Conservation (phyloP, 2,888 invertebrate genomes). For the Bursaphelenchus okinawaensis region DNA sequence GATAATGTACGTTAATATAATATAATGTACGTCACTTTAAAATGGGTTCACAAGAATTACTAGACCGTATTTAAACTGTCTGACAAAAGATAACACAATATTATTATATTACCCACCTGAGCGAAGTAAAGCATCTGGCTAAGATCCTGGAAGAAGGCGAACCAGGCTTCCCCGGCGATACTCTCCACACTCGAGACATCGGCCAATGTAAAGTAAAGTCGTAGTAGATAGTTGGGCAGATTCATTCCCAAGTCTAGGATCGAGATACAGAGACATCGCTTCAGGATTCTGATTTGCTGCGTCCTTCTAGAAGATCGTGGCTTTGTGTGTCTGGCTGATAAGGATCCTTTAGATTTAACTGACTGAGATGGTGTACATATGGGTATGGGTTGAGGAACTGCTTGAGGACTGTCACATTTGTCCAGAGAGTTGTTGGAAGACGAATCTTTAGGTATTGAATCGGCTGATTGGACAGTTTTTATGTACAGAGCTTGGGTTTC, state of each 20-base stretch:
- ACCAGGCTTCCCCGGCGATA: not conserved
- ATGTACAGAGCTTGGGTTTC: not conserved
- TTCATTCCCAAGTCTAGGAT: constrained; percentile 53
- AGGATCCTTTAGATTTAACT: not conserved
- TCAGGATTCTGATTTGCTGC: constrained; percentile 43
- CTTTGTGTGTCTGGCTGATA: not conserved
- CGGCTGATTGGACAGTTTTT: not conserved
- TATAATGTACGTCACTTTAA: too few relatives aligned
- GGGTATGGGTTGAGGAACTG: not conserved
- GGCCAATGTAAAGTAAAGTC: constrained; percentile 41
- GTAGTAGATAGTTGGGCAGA: constrained; percentile 44
- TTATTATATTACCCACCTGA: too few relatives aligned
- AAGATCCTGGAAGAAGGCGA: constrained; percentile 37
- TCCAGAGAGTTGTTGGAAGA: not conserved
- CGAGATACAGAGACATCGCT: constrained; percentile 45
- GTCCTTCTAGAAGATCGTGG: constrained; percentile 13
- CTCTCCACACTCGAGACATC: constrained; percentile 22
- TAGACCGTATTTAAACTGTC: too few relatives aligned
- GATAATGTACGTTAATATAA: too few relatives aligned
- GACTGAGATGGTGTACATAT: not conserved
- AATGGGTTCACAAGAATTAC: too few relatives aligned
- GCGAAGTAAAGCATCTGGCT: constrained; percentile 51
- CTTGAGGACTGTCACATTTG: not conserved
- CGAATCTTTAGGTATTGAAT: not conserved
- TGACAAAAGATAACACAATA: too few relatives aligned